Percentiles rank a stretch among this genome's conserved stretches.
phyloP scores from a whole-genome alignment of 2,113 vertebrate species.

The Pholis gunnellus region DNA sequence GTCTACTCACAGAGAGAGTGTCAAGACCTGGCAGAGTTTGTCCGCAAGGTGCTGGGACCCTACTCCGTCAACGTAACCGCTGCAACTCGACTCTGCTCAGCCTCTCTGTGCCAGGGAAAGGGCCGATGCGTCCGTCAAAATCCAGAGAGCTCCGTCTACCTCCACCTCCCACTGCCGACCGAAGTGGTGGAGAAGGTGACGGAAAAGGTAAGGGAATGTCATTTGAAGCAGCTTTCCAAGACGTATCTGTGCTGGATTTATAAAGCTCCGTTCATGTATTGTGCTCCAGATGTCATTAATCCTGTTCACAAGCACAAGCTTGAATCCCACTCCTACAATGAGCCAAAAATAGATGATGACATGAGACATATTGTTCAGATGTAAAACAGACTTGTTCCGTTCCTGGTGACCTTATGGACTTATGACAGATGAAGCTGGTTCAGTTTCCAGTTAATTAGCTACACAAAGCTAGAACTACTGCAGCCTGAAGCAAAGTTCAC shows the following conservation, averaged over 20 bases:
- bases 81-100: constrained; percentile 81
- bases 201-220: constrained; percentile 42
- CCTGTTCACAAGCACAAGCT: neutral
- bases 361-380: too few relatives aligned
- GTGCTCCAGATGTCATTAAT: neutral
- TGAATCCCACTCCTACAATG: neutral
- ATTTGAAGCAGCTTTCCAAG: neutral
- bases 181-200: constrained; percentile 51
- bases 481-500: neutral
- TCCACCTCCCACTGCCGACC: constrained; percentile 78
- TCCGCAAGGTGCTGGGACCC: constrained; percentile 81
- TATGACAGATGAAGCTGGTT: neutral
- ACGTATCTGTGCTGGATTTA: neutral
- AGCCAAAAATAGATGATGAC: neutral
- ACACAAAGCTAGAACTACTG: neutral
- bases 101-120: constrained; percentile 82
- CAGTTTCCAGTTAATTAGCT: neutral
- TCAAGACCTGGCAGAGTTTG: constrained; percentile 79
- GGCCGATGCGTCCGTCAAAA: constrained; percentile 84
- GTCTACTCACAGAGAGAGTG: constrained; percentile 78
- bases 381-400: neutral
- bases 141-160: constrained; percentile 75
- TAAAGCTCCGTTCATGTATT: neutral
- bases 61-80: constrained; percentile 84
- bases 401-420: neutral